phyloP scores from a whole-genome alignment of 2,888 invertebrate genomes.

The Dysmachus trigonus region DNA sequence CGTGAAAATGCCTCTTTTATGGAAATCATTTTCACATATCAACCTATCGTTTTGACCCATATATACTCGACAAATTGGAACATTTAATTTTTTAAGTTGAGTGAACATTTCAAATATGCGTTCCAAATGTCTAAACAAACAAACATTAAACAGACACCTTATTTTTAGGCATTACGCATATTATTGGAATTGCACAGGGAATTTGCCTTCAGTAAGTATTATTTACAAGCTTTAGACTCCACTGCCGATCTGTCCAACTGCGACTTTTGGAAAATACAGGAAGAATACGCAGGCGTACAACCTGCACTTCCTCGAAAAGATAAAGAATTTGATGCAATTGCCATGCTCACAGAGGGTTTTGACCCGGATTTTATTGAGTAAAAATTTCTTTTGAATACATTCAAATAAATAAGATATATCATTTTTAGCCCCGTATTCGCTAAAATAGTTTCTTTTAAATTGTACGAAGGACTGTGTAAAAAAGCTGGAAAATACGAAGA shows the following conservation, averaged over 20 bases:
- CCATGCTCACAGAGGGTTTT: not conserved
- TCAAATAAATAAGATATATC: not conserved
- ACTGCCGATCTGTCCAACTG: not conserved
- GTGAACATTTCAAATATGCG: too few species aligned
- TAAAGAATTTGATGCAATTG: not conserved
- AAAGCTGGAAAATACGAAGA: conserved; percentile 82
- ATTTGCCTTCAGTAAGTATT: not conserved
- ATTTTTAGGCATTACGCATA: not conserved
- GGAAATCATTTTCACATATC: too few species aligned
- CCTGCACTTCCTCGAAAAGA: not conserved
- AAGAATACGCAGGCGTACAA: not conserved
- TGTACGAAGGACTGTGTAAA: conserved; percentile 76
- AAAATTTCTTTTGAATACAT: not conserved
- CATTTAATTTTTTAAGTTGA: too few species aligned
- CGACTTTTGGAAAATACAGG: not conserved
- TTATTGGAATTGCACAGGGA: not conserved
- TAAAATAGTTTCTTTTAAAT: conserved; percentile 67
- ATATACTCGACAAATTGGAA: too few species aligned
- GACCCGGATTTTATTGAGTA: not conserved
- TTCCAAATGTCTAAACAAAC: too few species aligned
- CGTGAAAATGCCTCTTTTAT: too few species aligned
- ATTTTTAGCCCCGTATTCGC: not conserved
- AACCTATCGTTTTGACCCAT: too few species aligned
- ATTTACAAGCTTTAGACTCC: not conserved
- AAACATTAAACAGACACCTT: too few species aligned